phyloP scores from a whole-genome alignment of 2,797 vertebrate species.

The Capromys pilorides region DNA sequence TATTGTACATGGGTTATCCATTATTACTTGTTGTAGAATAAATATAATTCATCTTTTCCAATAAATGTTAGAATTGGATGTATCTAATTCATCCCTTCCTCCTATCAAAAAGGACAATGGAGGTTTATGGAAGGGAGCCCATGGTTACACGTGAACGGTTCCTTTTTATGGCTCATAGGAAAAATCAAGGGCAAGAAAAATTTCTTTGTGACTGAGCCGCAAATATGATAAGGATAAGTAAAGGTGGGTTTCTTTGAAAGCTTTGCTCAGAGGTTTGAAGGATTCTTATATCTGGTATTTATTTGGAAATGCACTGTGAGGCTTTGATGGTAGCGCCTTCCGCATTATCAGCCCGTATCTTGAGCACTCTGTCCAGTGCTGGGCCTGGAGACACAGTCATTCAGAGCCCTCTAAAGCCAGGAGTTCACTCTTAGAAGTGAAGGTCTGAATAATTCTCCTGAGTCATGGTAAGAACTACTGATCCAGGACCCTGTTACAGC shows the following conservation, averaged over 20 bases:
- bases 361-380: not conserved
- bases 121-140: slow-evolving; percentile 73
- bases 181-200: slow-evolving; percentile 68
- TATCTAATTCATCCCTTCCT: slow-evolving; percentile 87
- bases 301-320: not conserved
- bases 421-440: too few relatives aligned
- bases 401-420: not conserved
- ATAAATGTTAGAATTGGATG: slow-evolving; percentile 88
- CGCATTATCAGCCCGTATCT: rapidly evolving
- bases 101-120: slow-evolving; percentile 83
- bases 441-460: not conserved
- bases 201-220: slow-evolving; percentile 71
- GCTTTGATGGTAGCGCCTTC: not conserved
- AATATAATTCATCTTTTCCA: slow-evolving; percentile 94
- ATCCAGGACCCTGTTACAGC: not conserved
- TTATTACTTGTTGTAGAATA: slow-evolving; percentile 92
- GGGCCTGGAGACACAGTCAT: too few relatives aligned
- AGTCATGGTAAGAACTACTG: not conserved
- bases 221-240: slow-evolving; percentile 21
- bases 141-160: slow-evolving; percentile 40
- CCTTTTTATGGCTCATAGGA: slow-evolving; percentile 60
- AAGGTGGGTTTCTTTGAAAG: not conserved
- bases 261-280: not conserved
- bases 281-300: slow-evolving; percentile 1
- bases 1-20: slow-evolving; percentile 90